A percentile compares a stretch with the other conserved stretches of the same genome.
These are phyloP conservation scores for Neuroscelio doddi DNA, from an alignment of 2,888 invertebrate genomes.

Conservation along the genomic window DNA sequence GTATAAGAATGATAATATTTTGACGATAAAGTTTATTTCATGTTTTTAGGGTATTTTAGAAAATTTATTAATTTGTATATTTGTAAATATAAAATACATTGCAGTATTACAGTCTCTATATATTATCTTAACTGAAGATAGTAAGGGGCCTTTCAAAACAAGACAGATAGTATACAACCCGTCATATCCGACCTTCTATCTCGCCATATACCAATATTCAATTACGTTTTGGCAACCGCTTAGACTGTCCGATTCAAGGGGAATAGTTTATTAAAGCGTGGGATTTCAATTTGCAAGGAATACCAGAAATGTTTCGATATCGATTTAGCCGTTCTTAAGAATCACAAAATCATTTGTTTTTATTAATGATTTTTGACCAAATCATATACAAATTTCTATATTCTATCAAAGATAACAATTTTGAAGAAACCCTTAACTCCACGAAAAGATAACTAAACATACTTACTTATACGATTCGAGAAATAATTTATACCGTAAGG, in stretches of 20 bases:
- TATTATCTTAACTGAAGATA: constrained; percentile 35
- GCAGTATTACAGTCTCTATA: constrained; percentile 24
- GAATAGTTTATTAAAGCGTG: constrained; percentile 56
- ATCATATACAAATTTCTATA: too few relatives aligned
- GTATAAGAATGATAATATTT: not conserved
- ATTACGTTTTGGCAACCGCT: constrained; percentile 57
- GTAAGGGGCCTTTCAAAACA: constrained; percentile 42
- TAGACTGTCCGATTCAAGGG: constrained; percentile 51
- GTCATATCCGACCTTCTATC: constrained; percentile 54
- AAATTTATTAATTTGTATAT: not conserved
- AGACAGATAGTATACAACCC: constrained; percentile 49
- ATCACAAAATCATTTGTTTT: not conserved
- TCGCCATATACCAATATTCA: constrained; percentile 64
- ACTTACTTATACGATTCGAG: too few relatives aligned
- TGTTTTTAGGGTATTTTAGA: not conserved
- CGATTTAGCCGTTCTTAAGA: constrained; percentile 30
- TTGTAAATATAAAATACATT: constrained; percentile 8
- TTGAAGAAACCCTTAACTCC: too few relatives aligned
- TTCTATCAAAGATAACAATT: too few relatives aligned
- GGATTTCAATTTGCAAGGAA: constrained; percentile 44
- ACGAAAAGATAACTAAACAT: too few relatives aligned
- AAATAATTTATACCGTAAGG: too few relatives aligned
- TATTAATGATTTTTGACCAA: not conserved
- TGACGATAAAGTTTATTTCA: not conserved
- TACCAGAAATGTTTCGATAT: constrained; percentile 46